Evolutionary conservation across 2,888 invertebrate genomes (phyloP).

Genomic region (Ormyrus thymus): DNA sequence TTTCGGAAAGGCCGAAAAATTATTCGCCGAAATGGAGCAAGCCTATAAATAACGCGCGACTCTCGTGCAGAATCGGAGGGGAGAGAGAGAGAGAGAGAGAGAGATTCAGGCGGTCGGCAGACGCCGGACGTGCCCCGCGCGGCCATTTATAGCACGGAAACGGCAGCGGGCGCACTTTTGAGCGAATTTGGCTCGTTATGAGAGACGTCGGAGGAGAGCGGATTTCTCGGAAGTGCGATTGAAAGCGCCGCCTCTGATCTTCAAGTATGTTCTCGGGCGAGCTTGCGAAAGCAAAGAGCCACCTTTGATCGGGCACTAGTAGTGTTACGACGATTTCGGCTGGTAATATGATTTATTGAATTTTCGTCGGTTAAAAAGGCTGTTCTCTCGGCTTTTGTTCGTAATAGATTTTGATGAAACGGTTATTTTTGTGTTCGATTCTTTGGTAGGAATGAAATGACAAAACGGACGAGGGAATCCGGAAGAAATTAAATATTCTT

Average conservation of each 20-base stretch:
- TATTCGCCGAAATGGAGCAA: too few species aligned
- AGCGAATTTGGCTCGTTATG: conserved; percentile 16
- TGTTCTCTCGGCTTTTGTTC: conserved; percentile 11
- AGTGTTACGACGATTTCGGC: background rate
- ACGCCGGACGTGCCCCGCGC: conserved; percentile 4
- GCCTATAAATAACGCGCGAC: too few species aligned
- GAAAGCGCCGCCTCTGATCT: conserved; percentile 35
- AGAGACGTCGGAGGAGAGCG: background rate
- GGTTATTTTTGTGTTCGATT: background rate
- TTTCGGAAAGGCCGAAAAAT: too few species aligned
- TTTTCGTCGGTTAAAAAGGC: background rate
- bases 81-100: background rate
- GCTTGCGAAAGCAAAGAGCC: conserved; percentile 6
- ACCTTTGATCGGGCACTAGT: background rate
- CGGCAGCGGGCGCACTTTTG: background rate
- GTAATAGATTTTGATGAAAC: background rate
- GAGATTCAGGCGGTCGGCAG: background rate
- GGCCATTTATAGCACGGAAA: conserved; percentile 47
- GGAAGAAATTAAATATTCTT: too few species aligned
- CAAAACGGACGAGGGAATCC: too few species aligned
- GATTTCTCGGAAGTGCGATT: conserved; percentile 42
- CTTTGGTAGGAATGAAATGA: background rate
- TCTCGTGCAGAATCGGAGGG: too few species aligned
- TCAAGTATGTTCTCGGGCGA: conserved; percentile 12
- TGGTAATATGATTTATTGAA: background rate